Conservation (phyloP, 2,888 invertebrate genomes). For the Ophion ventricosus region DNA sequence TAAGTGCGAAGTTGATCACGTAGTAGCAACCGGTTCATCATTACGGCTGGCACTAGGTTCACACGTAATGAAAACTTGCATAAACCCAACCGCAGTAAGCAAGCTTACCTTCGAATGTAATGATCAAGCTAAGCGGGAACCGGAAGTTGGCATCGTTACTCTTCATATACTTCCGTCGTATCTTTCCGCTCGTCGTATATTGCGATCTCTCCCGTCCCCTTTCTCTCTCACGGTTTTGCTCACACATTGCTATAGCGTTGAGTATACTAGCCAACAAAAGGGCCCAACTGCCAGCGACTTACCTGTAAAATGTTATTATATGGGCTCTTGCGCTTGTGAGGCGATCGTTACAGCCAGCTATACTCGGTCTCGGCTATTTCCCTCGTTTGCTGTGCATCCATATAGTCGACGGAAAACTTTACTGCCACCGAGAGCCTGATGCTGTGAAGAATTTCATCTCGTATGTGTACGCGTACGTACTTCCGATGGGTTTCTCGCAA, state of each 20-base stretch:
- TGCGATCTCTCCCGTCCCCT: background rate
- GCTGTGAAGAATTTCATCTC: conserved; percentile 36
- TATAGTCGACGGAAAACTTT: conserved; percentile 33
- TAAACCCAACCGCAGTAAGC: background rate
- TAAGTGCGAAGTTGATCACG: background rate
- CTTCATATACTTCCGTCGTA: conserved; percentile 30
- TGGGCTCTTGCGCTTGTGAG: background rate
- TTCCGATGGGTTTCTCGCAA: conserved; percentile 51
- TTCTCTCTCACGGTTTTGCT: background rate
- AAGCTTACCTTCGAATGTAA: conserved; percentile 19
- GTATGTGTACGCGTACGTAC: conserved; percentile 22
- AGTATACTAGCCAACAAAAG: background rate
- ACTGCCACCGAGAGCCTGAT: conserved; percentile 15
- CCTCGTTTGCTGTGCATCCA: conserved; percentile 36
- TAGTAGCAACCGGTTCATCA: background rate
- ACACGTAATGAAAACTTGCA: background rate
- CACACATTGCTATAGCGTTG: background rate
- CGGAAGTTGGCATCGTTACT: conserved; percentile 57
- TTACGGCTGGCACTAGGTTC: background rate
- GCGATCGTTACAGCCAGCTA: background rate
- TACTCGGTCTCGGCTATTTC: background rate
- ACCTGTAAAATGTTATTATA: background rate
- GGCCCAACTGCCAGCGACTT: background rate
- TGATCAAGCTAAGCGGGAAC: conserved; percentile 29
- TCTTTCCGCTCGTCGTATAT: conserved; percentile 23